A percentile compares a stretch with the other conserved stretches of the same genome.
These are phyloP conservation scores for Rhinophrynus dorsalis DNA, from an alignment of 2,797 vertebrate species.

Conservation along the genomic window DNA sequence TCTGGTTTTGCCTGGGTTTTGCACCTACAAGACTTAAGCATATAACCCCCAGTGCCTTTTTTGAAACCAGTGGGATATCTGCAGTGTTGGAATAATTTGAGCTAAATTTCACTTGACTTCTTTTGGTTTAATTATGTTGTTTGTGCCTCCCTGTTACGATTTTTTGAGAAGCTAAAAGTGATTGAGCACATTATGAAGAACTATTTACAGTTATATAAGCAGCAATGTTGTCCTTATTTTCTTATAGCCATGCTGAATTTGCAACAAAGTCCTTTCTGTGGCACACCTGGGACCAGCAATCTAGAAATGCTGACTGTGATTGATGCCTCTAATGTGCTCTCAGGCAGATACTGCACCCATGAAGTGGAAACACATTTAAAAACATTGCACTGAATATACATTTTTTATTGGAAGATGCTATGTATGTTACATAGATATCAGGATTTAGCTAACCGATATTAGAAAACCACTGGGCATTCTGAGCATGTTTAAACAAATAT, in stretches of 20 bases:
- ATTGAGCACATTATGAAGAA: neutral
- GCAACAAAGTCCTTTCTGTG: neutral
- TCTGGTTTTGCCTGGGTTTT: no score
- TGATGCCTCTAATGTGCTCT: neutral
- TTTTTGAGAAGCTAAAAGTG: neutral
- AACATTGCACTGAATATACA: no score
- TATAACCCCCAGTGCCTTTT: no score
- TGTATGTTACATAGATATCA: no score
- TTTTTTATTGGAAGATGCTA: no score
- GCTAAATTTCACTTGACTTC: neutral
- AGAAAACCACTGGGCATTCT: no score
- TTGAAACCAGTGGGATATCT: neutral
- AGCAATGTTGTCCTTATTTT: neutral
- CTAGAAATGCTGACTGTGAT: neutral
- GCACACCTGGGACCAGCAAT: conserved; percentile 2
- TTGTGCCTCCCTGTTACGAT: neutral
- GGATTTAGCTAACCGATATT: no score
- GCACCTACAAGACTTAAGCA: no score
- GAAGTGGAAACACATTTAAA: neutral
- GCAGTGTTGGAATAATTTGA: neutral
- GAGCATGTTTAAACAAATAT: no score
- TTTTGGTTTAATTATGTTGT: neutral
- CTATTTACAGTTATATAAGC: neutral
- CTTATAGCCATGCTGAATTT: neutral
- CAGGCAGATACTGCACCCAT: neutral